Evolutionary conservation across 2,113 vertebrate genomes (phyloP).

Genomic region (Sigmodon hispidus): DNA sequence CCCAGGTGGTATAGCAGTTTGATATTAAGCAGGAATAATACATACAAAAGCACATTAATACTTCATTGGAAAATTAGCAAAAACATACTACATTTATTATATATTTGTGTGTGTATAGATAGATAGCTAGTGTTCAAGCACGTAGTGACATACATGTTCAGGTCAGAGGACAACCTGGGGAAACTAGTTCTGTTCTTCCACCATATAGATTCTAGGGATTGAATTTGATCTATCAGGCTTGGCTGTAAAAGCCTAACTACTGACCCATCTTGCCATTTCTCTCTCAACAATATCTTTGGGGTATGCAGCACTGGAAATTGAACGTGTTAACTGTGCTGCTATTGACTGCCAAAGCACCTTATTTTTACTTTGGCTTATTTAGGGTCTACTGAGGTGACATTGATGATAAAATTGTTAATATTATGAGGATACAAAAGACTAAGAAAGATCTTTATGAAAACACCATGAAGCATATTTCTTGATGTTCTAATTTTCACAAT

Average conservation of each 20-base stretch:
- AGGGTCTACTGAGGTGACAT: neutral
- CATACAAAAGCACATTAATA: neutral
- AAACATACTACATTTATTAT: neutral
- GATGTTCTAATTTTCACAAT: constrained; percentile 31
- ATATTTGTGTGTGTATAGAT: neutral
- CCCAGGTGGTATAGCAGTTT: constrained; percentile 48
- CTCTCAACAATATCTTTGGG: constrained; percentile 14
- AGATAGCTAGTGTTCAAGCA: neutral
- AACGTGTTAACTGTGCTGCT: constrained; percentile 63
- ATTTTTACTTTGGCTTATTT: constrained; percentile 28
- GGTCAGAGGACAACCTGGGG: neutral
- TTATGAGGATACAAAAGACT: constrained; percentile 3
- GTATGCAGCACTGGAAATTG: constrained; percentile 41
- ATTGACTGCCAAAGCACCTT: constrained; percentile 35
- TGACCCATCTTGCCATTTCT: neutral
- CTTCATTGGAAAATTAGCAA: neutral
- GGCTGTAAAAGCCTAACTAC: neutral
- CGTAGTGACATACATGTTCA: neutral
- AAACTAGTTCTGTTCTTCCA: neutral
- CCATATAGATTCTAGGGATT: neutral
- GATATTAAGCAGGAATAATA: neutral
- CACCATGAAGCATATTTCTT: neutral
- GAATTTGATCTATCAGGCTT: neutral
- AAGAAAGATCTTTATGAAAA: constrained; percentile 41
- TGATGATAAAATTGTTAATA: constrained; percentile 60